Percentiles rank a stretch among this genome's conserved stretches.
Conservation (phyloP, 2,113 vertebrate species). For the Choloepus hoffmanni region DNA sequence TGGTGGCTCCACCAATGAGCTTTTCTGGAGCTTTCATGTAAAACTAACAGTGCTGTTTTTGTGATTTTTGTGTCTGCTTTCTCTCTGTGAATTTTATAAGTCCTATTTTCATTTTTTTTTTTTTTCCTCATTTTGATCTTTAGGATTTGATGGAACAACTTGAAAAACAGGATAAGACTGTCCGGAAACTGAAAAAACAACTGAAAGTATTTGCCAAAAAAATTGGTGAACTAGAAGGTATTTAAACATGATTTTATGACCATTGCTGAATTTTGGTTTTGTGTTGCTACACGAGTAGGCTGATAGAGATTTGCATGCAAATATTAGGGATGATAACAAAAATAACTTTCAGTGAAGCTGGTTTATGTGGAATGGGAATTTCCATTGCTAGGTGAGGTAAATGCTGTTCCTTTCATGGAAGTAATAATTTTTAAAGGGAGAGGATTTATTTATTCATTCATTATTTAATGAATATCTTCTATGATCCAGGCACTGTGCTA, state of each 20-base stretch:
- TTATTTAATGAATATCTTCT: neutral
- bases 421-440: neutral
- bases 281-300: neutral
- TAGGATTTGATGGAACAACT: slow-evolving; percentile 99
- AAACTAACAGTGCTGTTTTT: slow-evolving; percentile 81
- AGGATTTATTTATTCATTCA: slow-evolving; percentile 4
- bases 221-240: slow-evolving; percentile 99
- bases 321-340: neutral
- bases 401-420: slow-evolving; percentile 9
- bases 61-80: slow-evolving; percentile 63
- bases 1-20: slow-evolving; percentile 81
- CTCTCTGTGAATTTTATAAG: neutral
- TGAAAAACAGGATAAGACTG: slow-evolving; percentile 99
- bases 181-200: slow-evolving; percentile 99
- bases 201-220: slow-evolving; percentile 99
- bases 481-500: neutral
- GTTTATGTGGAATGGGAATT: neutral
- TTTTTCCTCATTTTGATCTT: slow-evolving; percentile 71
- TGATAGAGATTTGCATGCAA: neutral
- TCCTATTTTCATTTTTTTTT: slow-evolving; percentile 52
- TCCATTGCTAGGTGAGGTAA: neutral
- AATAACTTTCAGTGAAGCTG: slow-evolving; percentile 16
- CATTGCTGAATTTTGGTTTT: slow-evolving; percentile 27
- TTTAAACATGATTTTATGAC: slow-evolving; percentile 49
- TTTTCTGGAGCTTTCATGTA: slow-evolving; percentile 71